Evolutionary conservation across 2,797 vertebrate genomes (phyloP), one percentile per base, ranked within the genome.

Genomic region (Triplophysa bombifrons): DNA sequence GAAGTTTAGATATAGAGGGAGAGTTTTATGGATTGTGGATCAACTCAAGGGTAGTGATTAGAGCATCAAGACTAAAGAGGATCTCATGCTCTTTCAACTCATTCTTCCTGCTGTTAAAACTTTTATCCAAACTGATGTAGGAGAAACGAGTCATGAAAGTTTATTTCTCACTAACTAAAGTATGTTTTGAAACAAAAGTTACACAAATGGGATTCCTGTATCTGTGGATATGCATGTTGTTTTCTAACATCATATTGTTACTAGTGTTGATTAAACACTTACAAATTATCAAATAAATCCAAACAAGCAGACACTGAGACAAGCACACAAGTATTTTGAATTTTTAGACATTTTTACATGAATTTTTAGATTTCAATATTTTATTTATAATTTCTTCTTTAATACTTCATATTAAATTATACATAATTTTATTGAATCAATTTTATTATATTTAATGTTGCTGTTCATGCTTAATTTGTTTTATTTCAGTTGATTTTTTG

Each of bases 1-100:
- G 48, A 70, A 38, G 64, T 76, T 11, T 75, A 38, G 80, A 68
- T 61, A 41, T 19, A 72, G 41, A 77, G 66, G 72, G 20, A 25
- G 75, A 48, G 25, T 68, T 55, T 48, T 14, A 68, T 74, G 63
- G 53, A 51, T 34, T 58, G 71, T 16, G 3, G 22, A 60, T 58
- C 41, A 55, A 65, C 25, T 77, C 51, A 60, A 76, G 25, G 22
- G 17, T 67, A 27, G 17, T 56, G 17, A 61, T 61, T 61, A 61
- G 25, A 61, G 60, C 27, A 67, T 46, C 11, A 16, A 46, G 38
- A 30, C 50, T 46, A 14, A 3, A 46, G 5, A 1, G 27, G 16
- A 46, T 50, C 41, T 13, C 41, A n/a, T 14, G 20, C 71, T 19
- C 44, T 14, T 61, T 72, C 14, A 75, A 75, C 61, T 55, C 41